These are phyloP conservation scores for Amiota communis DNA, from an alignment of 2,888 invertebrate genomes.

Conservation along the genomic window DNA sequence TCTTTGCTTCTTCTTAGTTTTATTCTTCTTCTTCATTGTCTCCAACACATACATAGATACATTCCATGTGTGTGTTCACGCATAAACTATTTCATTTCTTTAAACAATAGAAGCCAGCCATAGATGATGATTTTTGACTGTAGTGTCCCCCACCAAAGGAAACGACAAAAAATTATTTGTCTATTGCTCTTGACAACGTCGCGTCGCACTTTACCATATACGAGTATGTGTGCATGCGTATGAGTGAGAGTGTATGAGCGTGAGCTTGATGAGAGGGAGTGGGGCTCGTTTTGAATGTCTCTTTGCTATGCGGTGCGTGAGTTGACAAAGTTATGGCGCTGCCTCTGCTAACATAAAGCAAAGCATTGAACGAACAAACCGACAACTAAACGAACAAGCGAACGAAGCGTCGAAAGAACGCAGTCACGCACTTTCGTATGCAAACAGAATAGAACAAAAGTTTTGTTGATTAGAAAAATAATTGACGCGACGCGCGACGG, in stretches of 20 bases:
- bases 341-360: too few relatives aligned
- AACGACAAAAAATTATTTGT: too few relatives aligned
- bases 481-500: background rate
- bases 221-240: background rate
- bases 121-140: too few relatives aligned
- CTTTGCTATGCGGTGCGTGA: background rate
- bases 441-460: background rate
- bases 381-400: too few relatives aligned
- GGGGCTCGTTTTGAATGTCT: background rate
- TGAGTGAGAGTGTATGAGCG: background rate
- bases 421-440: too few relatives aligned
- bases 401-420: too few relatives aligned
- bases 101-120: background rate
- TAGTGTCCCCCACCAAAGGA: too few relatives aligned
- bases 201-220: too few relatives aligned
- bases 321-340: too few relatives aligned
- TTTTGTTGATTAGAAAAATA: slow-evolving; percentile 14
- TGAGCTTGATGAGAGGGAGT: background rate
- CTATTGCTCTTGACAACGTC: too few relatives aligned
- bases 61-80: background rate
- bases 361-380: too few relatives aligned
- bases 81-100: background rate
- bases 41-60: background rate
- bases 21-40: background rate
- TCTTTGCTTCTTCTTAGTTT: too few relatives aligned